phyloP scores from a whole-genome alignment of 64 coral and sea anemone species.

The Actinia equina region DNA sequence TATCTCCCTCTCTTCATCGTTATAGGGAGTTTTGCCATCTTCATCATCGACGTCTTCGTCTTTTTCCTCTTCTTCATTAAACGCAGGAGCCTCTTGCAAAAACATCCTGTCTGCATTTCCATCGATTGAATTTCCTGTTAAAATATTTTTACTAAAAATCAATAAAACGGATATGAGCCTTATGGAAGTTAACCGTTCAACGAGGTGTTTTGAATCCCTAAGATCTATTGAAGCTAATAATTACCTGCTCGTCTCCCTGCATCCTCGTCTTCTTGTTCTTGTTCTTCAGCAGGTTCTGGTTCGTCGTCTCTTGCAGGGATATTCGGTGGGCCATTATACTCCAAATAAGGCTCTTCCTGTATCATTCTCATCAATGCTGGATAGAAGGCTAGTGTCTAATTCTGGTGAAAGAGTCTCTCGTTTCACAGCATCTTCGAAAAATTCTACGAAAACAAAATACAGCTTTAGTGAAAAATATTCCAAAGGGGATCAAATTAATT shows the following conservation, averaged over 20 bases:
- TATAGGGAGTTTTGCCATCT: not conserved
- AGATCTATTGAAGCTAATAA: not conserved
- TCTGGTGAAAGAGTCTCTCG: not conserved
- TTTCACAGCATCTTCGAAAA: slow-evolving; percentile 17
- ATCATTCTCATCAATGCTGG: slow-evolving; percentile 1
- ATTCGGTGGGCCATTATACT: not conserved
- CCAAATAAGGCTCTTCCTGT: not conserved
- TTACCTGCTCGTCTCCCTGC: not conserved
- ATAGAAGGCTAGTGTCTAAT: not conserved
- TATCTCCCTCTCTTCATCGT: not conserved
- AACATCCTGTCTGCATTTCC: not conserved
- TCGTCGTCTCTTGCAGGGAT: not conserved
- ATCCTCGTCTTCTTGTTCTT: not conserved
- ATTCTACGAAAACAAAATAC: slow-evolving; percentile 4
- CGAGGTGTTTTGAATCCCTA: too few relatives aligned
- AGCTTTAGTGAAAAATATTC: too few relatives aligned
- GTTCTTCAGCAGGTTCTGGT: not conserved
- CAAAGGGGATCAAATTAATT: not conserved
- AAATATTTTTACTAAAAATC: not conserved
- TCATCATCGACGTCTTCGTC: not conserved
- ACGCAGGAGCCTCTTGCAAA: not conserved
- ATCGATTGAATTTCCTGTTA: not conserved
- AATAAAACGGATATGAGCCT: not conserved
- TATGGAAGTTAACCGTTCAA: too few relatives aligned
- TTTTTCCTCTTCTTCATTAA: not conserved